These are phyloP conservation scores for Tinea trinotella DNA, from an alignment of 2,888 invertebrate species.

Conservation along the genomic window DNA sequence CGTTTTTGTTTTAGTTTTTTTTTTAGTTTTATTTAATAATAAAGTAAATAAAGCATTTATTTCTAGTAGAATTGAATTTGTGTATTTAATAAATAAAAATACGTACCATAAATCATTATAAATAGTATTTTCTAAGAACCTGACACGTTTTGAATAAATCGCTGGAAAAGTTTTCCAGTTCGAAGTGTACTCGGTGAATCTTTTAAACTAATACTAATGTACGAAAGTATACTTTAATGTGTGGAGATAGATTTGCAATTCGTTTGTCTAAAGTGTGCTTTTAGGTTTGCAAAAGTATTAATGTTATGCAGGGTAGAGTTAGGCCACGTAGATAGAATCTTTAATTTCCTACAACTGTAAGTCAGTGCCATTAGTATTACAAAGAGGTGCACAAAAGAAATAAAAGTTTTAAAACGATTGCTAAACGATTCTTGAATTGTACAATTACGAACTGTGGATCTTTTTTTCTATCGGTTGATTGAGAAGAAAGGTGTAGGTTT, in stretches of 20 bases:
- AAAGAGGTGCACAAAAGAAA: slow-evolving; percentile 13
- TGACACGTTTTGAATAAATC: slow-evolving; percentile 18
- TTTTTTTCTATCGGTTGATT: no score
- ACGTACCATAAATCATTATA: slow-evolving; percentile 14
- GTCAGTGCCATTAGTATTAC: slow-evolving; percentile 36
- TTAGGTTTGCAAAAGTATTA: slow-evolving; percentile 2
- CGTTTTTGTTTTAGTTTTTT: no score
- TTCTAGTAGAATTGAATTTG: no score
- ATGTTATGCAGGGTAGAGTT: slow-evolving; percentile 10
- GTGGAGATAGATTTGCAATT: not conserved
- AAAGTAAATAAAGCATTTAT: no score
- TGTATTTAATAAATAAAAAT: slow-evolving; percentile 15
- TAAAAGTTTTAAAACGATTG: slow-evolving; percentile 2
- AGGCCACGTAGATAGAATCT: slow-evolving; percentile 60
- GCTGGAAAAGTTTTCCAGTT: slow-evolving; percentile 14
- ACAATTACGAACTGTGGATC: no score
- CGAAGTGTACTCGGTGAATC: not conserved
- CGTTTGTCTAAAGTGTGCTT: not conserved
- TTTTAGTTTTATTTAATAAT: no score
- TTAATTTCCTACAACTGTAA: slow-evolving; percentile 52
- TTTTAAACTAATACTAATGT: not conserved
- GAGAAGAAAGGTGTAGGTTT: no score
- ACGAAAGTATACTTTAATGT: not conserved
- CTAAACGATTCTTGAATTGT: slow-evolving; percentile 27
- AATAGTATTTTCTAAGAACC: slow-evolving; percentile 17